Evolutionary conservation across 2,113 vertebrate species (phyloP).

Genomic region (Tiliqua scincoides): DNA sequence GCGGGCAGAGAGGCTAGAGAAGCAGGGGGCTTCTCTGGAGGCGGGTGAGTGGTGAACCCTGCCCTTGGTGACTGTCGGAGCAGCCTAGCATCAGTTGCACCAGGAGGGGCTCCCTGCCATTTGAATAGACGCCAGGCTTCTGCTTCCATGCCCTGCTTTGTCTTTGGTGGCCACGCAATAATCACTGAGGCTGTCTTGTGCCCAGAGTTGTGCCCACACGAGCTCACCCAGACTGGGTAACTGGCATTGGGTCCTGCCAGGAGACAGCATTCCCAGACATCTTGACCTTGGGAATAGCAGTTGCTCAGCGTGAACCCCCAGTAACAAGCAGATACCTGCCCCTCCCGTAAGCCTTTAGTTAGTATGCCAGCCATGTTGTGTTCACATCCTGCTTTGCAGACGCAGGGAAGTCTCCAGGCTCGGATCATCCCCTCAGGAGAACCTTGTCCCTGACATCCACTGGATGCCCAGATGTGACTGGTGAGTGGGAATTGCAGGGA

Average conservation of each 20-base stretch:
- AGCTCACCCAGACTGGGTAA: not conserved
- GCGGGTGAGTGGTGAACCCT: slow-evolving; percentile 67
- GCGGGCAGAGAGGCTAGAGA: slow-evolving; percentile 49
- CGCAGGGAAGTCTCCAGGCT: slow-evolving; percentile 33
- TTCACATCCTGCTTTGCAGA: slow-evolving; percentile 65
- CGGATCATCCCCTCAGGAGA: slow-evolving; percentile 73
- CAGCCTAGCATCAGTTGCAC: not conserved
- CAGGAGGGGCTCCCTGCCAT: not conserved
- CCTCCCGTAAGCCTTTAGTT: not conserved
- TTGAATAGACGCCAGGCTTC: not conserved
- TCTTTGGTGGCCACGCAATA: too few species aligned
- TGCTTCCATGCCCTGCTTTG: too few species aligned
- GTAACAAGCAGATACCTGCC: too few species aligned
- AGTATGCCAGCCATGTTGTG: too few species aligned
- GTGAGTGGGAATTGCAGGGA: slow-evolving; percentile 62
- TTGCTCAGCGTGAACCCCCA: not conserved
- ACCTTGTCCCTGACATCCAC: slow-evolving; percentile 74
- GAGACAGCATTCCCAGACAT: not conserved
- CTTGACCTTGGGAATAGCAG: not conserved
- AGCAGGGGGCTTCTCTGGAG: slow-evolving; percentile 66
- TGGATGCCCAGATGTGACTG: slow-evolving; percentile 73
- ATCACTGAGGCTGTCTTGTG: not conserved
- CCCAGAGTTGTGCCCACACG: not conserved
- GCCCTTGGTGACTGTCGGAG: not conserved
- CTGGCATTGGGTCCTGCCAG: not conserved